phyloP scores from a whole-genome alignment of 2,888 invertebrate species.

The Pandemis corylana region DNA sequence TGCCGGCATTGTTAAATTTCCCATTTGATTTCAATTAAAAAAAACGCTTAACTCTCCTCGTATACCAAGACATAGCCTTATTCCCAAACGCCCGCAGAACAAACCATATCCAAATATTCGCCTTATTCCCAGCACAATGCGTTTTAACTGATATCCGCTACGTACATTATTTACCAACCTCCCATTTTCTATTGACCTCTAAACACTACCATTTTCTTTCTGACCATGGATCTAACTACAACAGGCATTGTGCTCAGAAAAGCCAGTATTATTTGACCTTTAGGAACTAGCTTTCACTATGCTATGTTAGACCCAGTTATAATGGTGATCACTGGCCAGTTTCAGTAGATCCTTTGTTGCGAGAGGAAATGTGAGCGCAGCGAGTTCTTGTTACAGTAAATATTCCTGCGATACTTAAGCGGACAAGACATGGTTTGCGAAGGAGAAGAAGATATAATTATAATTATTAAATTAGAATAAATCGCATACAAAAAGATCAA shows the following conservation, averaged over 20 bases:
- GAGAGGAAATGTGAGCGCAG: neutral
- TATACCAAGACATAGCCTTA: slow-evolving; percentile 9
- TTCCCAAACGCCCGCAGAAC: slow-evolving; percentile 26
- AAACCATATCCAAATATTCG: slow-evolving; percentile 37
- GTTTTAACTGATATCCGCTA: slow-evolving; percentile 31
- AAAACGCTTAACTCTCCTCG: neutral
- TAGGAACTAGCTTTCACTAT: neutral
- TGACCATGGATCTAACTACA: neutral
- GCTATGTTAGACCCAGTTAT: neutral
- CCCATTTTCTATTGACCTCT: slow-evolving; percentile 11
- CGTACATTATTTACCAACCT: slow-evolving; percentile 22
- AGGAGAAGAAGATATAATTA: too few relatives aligned
- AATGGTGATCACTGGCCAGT: neutral
- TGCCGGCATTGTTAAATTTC: neutral
- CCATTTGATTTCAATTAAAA: neutral
- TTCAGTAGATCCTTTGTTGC: neutral
- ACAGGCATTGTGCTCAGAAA: neutral
- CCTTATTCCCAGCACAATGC: slow-evolving; percentile 35
- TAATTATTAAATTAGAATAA: too few relatives aligned
- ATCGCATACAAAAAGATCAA: too few relatives aligned
- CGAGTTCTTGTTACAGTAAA: neutral
- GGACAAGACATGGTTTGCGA: neutral
- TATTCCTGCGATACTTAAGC: neutral
- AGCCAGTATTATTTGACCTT: neutral
- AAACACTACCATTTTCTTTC: neutral